Evolutionary conservation across 2,113 vertebrate genomes (phyloP), one percentile per base, ranked within the genome.

Genomic region (Salminus brasiliensis): DNA sequence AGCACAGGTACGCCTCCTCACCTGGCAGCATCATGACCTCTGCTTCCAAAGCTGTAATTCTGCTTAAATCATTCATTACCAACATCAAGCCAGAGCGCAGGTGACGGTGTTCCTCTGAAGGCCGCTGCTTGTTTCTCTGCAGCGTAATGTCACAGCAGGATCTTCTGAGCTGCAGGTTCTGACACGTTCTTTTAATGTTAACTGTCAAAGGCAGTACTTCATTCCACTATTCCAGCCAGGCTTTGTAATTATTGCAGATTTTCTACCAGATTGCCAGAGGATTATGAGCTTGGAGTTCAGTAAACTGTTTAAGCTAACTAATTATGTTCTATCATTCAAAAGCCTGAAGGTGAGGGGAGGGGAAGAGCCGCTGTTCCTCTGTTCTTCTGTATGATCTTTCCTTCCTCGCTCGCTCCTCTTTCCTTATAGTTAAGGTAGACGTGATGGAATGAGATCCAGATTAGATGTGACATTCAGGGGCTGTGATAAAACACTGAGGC

Each of bases 231-330:
- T 11, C 45, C 34, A 21, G 47, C 66, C 36, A 43, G 60, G 27
- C 82, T 82, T 76, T 68, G 41, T 75, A 82, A 76, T 84, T 69
- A 83, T 74, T 72, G 77, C 36, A 59, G 82, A 72, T 65, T 72
- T 72, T 79, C 69, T 55, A 34, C 10, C 18, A 76, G 75, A 76
- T 69, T 72, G 72, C 55, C 36, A 25, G 70, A 25, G 72, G 69
- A 86, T 80, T 63, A 83, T 66, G 49, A 68, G 60, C 79, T 80
- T 77, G 43, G 67, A 0, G 15, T 67, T 69, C 43, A 60, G 12
- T 65, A 75, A 66, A 65, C 25, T 49, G 57, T 80, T 74, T 72
- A 70, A 49, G 34, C 29, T 63, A 32, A 60, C 41, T 67, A 65
- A 74, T 60, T 72, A 67, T 75, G 77, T 49, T 72, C 7, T 69